Conservation (phyloP, 2,888 invertebrate genomes). For the Andrena trimmerana region DNA sequence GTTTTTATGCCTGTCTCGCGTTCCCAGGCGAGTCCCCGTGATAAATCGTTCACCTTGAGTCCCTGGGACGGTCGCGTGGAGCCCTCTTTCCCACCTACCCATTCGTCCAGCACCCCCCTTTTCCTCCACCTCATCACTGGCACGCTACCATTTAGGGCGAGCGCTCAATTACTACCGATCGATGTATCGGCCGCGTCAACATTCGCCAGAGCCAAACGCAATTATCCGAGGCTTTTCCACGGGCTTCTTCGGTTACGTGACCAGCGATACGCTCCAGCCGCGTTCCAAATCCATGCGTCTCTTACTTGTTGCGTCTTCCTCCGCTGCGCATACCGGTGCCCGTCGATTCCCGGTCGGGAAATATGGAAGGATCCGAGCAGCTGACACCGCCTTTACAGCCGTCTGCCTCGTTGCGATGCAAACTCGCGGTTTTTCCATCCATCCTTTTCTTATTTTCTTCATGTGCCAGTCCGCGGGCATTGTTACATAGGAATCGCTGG, state of each 20-base stretch:
- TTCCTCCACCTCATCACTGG: neutral
- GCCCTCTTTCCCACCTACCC: constrained; percentile 3
- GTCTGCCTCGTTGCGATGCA: neutral
- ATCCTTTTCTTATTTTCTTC: neutral
- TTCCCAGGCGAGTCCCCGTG: constrained; percentile 72
- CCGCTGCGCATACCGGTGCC: neutral
- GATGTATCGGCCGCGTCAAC: constrained; percentile 48
- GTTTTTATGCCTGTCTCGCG: constrained; percentile 74
- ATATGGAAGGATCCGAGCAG: constrained; percentile 2
- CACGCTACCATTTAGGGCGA: constrained; percentile 24
- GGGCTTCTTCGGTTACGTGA: constrained; percentile 41
- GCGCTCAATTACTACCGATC: constrained; percentile 44
- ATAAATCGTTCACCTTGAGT: constrained; percentile 76
- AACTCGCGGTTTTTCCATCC: constrained; percentile 1
- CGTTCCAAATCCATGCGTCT: constrained; percentile 39
- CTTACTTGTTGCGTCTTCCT: constrained; percentile 56
- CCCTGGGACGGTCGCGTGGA: constrained; percentile 51
- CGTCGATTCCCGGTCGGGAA: constrained; percentile 14
- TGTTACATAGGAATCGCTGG: constrained; percentile 6
- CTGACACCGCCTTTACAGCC: neutral
- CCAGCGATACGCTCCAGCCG: neutral
- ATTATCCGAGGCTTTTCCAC: constrained; percentile 44
- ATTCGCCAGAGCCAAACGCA: constrained; percentile 35
- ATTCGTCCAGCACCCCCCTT: neutral
- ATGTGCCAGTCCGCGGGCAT: neutral